Conservation (phyloP, 1,140 invertebrate genomes). For the Drosophila biarmipes region DNA sequence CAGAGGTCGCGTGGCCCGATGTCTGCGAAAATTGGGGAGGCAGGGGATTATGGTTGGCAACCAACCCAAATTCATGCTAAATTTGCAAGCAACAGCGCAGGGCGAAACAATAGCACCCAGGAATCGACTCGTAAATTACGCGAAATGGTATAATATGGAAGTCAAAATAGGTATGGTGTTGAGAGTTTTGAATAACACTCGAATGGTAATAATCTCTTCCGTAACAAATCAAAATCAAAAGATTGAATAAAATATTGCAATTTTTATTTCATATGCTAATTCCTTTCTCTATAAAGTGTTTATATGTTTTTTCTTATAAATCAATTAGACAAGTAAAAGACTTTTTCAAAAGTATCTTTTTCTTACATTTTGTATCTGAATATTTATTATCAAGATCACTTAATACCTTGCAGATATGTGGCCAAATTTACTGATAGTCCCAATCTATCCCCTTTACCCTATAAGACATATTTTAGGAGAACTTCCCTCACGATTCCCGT, state of each 20-base stretch:
- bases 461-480: conserved; percentile 2
- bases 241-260: neutral
- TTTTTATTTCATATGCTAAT: conserved; percentile 5
- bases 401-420: neutral
- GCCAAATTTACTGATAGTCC: neutral
- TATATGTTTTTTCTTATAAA: neutral
- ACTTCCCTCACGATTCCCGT: conserved; percentile 10
- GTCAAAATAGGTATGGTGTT: neutral
- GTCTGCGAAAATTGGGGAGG: conserved; percentile 8
- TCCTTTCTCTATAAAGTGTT: neutral
- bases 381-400: neutral
- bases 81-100: conserved; percentile 36
- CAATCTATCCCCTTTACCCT: neutral
- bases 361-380: neutral
- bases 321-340: too few species aligned
- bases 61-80: conserved; percentile 56
- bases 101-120: conserved; percentile 9
- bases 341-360: too few species aligned
- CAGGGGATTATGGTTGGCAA: conserved; percentile 3
- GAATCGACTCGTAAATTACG: conserved; percentile 2
- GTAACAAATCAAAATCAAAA: conserved; percentile 5
- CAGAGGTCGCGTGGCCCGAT: conserved; percentile 50
- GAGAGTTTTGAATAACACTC: neutral
- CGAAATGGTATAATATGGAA: conserved; percentile 2
- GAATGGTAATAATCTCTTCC: neutral